phyloP scores from a whole-genome alignment of 1,140 invertebrate species.

The Drosophila sulfurigaster region DNA sequence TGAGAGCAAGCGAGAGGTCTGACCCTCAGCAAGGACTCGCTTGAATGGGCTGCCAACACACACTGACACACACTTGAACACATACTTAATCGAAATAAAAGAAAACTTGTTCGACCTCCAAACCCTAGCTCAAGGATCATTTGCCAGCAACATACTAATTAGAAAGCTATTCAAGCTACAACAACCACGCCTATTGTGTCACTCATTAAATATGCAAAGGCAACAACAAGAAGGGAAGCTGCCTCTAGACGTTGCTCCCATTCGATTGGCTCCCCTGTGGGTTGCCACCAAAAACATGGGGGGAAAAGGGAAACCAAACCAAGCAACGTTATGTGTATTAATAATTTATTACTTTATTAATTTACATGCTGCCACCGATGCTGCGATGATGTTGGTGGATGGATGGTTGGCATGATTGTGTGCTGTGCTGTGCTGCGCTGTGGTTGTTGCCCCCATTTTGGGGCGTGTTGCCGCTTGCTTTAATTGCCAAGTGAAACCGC shows the following conservation, averaged over 20 bases:
- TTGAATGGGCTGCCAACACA: conserved; percentile 19
- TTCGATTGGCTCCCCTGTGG: conserved; percentile 35
- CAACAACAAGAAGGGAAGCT: neutral
- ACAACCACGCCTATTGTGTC: conserved; percentile 56
- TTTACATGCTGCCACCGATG: conserved; percentile 54
- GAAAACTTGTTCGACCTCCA: conserved; percentile 29
- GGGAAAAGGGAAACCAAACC: conserved; percentile 17
- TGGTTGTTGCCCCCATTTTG: conserved; percentile 2
- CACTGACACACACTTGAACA: neutral
- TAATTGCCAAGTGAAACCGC: conserved; percentile 35
- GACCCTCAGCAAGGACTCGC: conserved; percentile 63
- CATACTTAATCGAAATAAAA: conserved; percentile 36
- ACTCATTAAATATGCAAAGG: conserved; percentile 56
- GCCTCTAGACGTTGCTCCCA: conserved; percentile 6
- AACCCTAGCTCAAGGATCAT: conserved; percentile 65
- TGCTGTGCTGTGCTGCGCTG: conserved; percentile 32
- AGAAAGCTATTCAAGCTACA: conserved; percentile 72
- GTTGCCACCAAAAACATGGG: conserved; percentile 3
- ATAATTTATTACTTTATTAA: conserved; percentile 81
- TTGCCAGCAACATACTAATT: conserved; percentile 73
- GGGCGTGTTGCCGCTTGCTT: conserved; percentile 18
- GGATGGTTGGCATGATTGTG: neutral
- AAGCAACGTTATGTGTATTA: conserved; percentile 59
- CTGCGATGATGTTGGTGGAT: conserved; percentile 13
- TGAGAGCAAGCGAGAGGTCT: conserved; percentile 12